Evolutionary conservation across 2,797 vertebrate genomes (phyloP).

Genomic region (Mus caroli): DNA sequence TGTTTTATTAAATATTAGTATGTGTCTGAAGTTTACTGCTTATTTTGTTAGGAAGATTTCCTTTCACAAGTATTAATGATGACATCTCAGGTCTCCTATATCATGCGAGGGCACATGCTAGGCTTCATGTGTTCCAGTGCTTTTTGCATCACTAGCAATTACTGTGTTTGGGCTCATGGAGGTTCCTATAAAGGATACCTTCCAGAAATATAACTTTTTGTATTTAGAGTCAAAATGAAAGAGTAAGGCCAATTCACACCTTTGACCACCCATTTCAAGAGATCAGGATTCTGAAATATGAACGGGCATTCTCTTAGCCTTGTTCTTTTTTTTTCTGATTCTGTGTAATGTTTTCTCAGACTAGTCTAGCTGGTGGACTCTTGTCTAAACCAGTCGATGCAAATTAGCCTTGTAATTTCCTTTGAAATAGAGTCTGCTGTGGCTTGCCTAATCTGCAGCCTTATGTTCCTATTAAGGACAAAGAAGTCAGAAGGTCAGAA

Average conservation of each 20-base stretch:
- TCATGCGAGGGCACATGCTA: background rate
- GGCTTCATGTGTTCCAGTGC: background rate
- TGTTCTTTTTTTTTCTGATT: conserved; percentile 10
- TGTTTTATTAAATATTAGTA: conserved; percentile 43
- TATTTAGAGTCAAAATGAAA: conserved; percentile 68
- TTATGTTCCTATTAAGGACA: conserved; percentile 52
- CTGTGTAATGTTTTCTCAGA: conserved; percentile 44
- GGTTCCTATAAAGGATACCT: conserved; percentile 5
- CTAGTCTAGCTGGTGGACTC: conserved; percentile 38
- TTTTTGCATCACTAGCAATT: conserved; percentile 16
- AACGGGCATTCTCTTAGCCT: conserved; percentile 52
- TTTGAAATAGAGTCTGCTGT: conserved; percentile 67
- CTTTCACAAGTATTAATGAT: conserved; percentile 45
- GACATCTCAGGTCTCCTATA: conserved; percentile 46
- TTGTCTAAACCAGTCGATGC: conserved; percentile 68
- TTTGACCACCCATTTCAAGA: conserved; percentile 53
- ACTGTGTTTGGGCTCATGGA: conserved; percentile 61
- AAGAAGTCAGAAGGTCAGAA: conserved; percentile 44
- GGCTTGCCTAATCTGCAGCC: conserved; percentile 48
- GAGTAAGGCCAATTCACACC: conserved; percentile 36
- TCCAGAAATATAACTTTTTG: background rate
- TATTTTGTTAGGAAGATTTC: conserved; percentile 48
- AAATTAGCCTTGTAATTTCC: conserved; percentile 76
- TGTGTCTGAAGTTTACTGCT: conserved; percentile 37
- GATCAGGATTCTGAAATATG: conserved; percentile 52